These are phyloP conservation scores for Papio anubis DNA, from an alignment of 2,113 vertebrate genomes.

Conservation along the genomic window DNA sequence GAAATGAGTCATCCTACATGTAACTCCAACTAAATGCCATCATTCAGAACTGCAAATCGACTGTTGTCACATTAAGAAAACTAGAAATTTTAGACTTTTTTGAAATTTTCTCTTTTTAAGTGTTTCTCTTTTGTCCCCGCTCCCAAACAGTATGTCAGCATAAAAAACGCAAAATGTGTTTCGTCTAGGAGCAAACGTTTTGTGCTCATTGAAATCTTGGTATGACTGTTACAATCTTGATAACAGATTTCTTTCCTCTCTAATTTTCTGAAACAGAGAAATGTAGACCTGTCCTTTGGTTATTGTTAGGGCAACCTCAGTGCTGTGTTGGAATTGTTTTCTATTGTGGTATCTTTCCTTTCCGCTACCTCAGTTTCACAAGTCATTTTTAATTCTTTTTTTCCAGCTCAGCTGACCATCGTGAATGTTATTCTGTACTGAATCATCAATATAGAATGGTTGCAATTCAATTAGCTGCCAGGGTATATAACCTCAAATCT, in stretches of 20 bases:
- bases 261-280: neutral
- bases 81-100: neutral
- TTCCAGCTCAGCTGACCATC: neutral
- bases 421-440: neutral
- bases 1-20: neutral
- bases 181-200: neutral
- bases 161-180: neutral
- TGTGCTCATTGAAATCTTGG: neutral
- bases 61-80: neutral
- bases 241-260: neutral
- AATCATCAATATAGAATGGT: neutral
- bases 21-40: neutral
- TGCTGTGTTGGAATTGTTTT: neutral
- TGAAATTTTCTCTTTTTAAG: neutral
- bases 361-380: neutral
- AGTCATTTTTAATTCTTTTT: neutral
- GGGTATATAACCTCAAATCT: neutral
- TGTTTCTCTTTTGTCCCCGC: neutral
- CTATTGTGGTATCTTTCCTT: neutral
- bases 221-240: neutral
- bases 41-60: neutral
- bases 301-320: neutral
- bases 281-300: neutral
- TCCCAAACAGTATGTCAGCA: neutral
- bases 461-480: neutral